phyloP scores from a whole-genome alignment of 2,888 invertebrate genomes.

The Nowickia ferox region DNA sequence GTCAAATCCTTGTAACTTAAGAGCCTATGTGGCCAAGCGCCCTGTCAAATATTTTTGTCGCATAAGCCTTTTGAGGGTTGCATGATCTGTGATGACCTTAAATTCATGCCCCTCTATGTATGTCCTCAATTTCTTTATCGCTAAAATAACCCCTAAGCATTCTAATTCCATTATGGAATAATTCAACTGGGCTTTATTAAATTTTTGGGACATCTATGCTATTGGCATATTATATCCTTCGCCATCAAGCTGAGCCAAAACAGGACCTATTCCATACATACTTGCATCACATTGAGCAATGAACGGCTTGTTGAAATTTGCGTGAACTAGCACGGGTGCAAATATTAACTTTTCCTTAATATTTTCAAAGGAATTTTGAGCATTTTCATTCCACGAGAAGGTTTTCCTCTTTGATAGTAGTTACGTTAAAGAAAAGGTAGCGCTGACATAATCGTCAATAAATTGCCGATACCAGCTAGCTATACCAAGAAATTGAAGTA shows the following conservation, averaged over 20 bases:
- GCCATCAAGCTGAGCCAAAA: conserved; percentile 35
- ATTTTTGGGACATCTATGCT: conserved; percentile 3
- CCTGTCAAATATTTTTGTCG: too few relatives aligned
- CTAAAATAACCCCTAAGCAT: background rate
- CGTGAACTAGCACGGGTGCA: background rate
- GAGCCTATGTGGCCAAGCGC: too few relatives aligned
- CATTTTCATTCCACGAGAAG: background rate
- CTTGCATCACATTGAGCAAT: conserved; percentile 59
- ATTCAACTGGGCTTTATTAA: background rate
- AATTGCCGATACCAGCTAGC: background rate
- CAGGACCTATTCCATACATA: conserved; percentile 31
- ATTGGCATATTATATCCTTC: conserved; percentile 69
- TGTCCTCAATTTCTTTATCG: too few relatives aligned
- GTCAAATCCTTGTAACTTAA: too few relatives aligned
- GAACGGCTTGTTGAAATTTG: conserved; percentile 54
- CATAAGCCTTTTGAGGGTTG: too few relatives aligned
- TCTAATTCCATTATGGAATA: background rate
- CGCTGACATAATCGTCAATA: conserved; percentile 1
- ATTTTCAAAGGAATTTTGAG: conserved; percentile 11
- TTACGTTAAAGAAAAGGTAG: conserved; percentile 2
- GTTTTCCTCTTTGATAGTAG: conserved; percentile 1
- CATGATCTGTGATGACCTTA: too few relatives aligned
- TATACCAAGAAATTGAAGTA: conserved; percentile 13
- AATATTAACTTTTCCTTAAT: too few relatives aligned
- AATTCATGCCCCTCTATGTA: too few relatives aligned